Base-by-base conservation (phyloP, 2,797 vertebrate genomes). In the Selene dorsalis region DNA sequence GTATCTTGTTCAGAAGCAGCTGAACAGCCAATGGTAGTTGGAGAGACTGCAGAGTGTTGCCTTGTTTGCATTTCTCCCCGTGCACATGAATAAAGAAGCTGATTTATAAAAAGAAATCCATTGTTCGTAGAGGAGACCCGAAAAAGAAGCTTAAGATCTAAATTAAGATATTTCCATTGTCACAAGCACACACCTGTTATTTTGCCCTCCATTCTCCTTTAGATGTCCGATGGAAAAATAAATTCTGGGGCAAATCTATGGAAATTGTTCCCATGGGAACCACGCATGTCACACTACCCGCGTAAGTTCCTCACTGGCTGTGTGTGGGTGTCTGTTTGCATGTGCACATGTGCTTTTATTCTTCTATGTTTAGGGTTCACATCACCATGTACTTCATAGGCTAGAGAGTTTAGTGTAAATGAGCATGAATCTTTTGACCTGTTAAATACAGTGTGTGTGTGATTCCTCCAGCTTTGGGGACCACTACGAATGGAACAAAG, bases 201-300 rank as follows among this genome's bases (percentile, higher is more conserved):
- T 63, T 75, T 82, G 17, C 65, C 2, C 30, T 75, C 11, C 22
- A 3, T 79, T 71, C 53, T 89, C 16, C 93, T 94, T 91, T 89
- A 99, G 98, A 99, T 92, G 92, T 99, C 73, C 96, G 97, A 75
- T 99, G 97, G 98, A 99, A 98, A 95, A 99, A 99, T 87, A 99
- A 99, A 91, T 99, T 99, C 94, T 99, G 98, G 98, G 98, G 98
- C 0, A 99, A 98, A 94, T 98, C 98, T 74, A 99, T 99, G 97
- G 98, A 99, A 94, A 98, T 99, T 7, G 97, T 99, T 91, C 98
- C 97, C 59, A 93, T 98, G 87, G 98, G 98, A 92, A 97, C 96
- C 84, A 98, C 96, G 8, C 96, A 99, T 4, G 95, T 98, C 78
- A 96, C 93, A 70, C 93, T 99, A 80, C 97, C 97, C 75, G 93